These are phyloP conservation scores for Dryococelus australis DNA, from an alignment of 2,888 invertebrate species.

Conservation along the genomic window DNA sequence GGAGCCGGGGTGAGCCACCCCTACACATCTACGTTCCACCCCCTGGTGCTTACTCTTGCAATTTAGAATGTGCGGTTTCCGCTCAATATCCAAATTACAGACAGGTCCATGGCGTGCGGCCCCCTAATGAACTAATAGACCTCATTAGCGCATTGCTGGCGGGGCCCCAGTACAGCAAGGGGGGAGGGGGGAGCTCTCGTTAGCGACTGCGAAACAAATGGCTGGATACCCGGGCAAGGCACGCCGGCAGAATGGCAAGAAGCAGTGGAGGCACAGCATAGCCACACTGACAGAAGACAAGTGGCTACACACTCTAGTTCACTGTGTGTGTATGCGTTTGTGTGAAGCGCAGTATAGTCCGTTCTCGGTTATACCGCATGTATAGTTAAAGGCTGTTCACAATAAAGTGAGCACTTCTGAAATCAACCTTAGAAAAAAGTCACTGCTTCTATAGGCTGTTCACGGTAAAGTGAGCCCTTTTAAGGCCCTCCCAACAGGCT, in stretches of 20 bases:
- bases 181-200: conserved; percentile 20
- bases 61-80: conserved; percentile 43
- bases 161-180: not conserved
- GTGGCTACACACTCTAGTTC: too few species aligned
- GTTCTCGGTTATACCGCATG: too few species aligned
- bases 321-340: too few species aligned
- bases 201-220: conserved; percentile 9
- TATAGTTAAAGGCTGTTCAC: too few species aligned
- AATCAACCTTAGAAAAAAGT: too few species aligned
- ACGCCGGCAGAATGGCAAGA: not conserved
- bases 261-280: not conserved
- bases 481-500: too few species aligned
- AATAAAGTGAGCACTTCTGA: too few species aligned
- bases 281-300: too few species aligned
- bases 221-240: not conserved
- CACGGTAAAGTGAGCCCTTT: too few species aligned
- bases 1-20: conserved; percentile 1
- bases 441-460: too few species aligned
- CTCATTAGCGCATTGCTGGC: conserved; percentile 41
- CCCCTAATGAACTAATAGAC: conserved; percentile 45
- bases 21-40: not conserved
- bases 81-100: conserved; percentile 44
- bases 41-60: conserved; percentile 43
- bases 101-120: conserved; percentile 36
- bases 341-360: too few species aligned